These are phyloP conservation scores for Piprites chloris DNA, from an alignment of 2,113 vertebrate species.

Conservation along the genomic window DNA sequence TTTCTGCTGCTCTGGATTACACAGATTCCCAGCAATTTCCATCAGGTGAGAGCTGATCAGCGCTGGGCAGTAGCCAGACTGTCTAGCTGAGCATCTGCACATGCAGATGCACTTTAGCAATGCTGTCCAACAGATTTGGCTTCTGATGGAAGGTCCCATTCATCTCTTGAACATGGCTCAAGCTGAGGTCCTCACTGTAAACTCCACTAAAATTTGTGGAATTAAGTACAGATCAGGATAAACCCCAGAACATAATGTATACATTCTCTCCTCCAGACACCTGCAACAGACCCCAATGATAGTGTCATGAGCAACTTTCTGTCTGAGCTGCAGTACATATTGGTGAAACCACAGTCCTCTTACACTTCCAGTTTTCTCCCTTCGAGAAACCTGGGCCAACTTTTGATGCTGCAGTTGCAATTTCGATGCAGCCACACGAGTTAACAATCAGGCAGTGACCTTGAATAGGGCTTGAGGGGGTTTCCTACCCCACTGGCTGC, in stretches of 20 bases:
- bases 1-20: background rate
- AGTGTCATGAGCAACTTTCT: background rate
- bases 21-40: background rate
- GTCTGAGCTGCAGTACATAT: background rate
- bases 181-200: background rate
- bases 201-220: background rate
- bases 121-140: background rate
- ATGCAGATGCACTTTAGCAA: background rate
- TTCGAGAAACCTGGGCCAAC: background rate
- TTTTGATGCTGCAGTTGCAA: background rate
- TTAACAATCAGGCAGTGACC: background rate
- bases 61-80: background rate
- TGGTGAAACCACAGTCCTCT: background rate
- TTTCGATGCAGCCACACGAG: background rate
- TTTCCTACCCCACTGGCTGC: background rate
- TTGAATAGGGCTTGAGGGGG: accelerated
- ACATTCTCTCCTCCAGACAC: background rate
- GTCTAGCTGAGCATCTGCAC: background rate
- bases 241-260: background rate
- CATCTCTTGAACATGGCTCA: background rate
- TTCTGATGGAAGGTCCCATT: background rate
- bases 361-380: background rate
- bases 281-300: background rate
- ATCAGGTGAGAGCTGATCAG: background rate
- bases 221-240: background rate